Evolutionary conservation across 1,140 invertebrate genomes (phyloP).

Genomic region (Phthorimaea operculella): DNA sequence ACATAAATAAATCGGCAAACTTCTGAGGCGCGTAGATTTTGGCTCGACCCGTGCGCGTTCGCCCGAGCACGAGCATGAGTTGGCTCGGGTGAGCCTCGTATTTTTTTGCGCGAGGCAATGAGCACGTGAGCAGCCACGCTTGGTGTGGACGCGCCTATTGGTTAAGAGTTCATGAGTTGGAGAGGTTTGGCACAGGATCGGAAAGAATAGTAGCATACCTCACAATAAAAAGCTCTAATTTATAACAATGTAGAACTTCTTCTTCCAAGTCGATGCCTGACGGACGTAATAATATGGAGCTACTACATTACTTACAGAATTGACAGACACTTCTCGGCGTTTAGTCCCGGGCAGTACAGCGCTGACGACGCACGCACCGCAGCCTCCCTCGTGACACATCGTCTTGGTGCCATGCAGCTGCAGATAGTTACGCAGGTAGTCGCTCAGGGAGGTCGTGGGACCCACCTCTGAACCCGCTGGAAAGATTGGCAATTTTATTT

Average conservation of each 20-base stretch:
- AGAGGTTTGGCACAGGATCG: background rate
- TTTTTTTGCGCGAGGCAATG: too few species aligned
- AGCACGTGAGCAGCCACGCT: too few species aligned
- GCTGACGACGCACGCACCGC: conserved; percentile 79
- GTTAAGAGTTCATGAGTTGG: background rate
- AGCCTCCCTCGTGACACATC: conserved; percentile 5
- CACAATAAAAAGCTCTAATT: too few species aligned
- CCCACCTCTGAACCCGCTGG: conserved; percentile 43
- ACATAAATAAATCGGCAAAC: too few species aligned
- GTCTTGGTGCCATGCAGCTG: conserved; percentile 80
- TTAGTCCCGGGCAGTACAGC: conserved; percentile 68
- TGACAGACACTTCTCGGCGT: conserved; percentile 72
- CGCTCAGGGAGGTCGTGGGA: conserved; percentile 73
- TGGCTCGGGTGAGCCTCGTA: background rate
- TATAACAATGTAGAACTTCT: too few species aligned
- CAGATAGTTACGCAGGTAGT: conserved; percentile 74
- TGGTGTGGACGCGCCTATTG: too few species aligned
- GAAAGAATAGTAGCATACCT: too few species aligned
- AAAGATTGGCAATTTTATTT: conserved; percentile 8
- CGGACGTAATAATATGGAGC: too few species aligned
- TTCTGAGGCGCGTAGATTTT: too few species aligned
- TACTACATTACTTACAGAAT: conserved; percentile 80
- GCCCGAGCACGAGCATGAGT: background rate
- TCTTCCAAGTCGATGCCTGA: too few species aligned
- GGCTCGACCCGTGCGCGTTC: too few species aligned